Evolutionary conservation across 2,797 vertebrate genomes (phyloP), one percentile per base, ranked within the genome.

Genomic region (Catharus ustulatus): DNA sequence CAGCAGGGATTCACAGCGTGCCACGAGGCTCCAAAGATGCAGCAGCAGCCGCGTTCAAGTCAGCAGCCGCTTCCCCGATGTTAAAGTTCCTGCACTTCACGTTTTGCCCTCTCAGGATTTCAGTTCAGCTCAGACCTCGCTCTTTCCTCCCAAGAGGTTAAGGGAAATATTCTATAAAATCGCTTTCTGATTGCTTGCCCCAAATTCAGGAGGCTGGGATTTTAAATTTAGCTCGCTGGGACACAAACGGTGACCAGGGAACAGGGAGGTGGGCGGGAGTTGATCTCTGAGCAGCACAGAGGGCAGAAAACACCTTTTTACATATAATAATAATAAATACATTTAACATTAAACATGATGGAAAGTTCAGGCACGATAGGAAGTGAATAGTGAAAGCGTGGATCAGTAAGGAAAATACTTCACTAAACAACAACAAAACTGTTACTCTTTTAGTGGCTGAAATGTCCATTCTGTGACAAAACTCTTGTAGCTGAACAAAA

Each of bases 1-100:
- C 71, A 32, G 45, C 0, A 0, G 45, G 81, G 24, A 40, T 4
- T n/a, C 5, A 0, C 15, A 4, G 68, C 1, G 1, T 0, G 12
- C 36, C 64, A 34, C 32, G 8, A 9, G 2, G 78, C 49, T 84
- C n/a, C 71, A 9, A 30, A 29, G 23, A 14, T 9, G 72, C 75
- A 22, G 59, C 52, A 26, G 55, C 17, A 83, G 55, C 69, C 63
- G 15, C 4, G 0, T 10, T 5, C 30, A 13, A 72, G 12, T 1
- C 74, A 57, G 52, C 22, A 63, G 62, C 49, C 24, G 1, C 19
- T 9, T 30, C 32, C 24, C 27, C 6, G 2, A 0, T 2, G 6
- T 2, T 3, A 14, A 43, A 91, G 69, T 66, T 75, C 18, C 36
- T 1, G 0, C 1, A 0, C 26, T 24, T n/a, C 6, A 14, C 0